These are phyloP conservation scores for Acanthornis magna DNA, from an alignment of 2,797 vertebrate genomes.

Conservation along the genomic window DNA sequence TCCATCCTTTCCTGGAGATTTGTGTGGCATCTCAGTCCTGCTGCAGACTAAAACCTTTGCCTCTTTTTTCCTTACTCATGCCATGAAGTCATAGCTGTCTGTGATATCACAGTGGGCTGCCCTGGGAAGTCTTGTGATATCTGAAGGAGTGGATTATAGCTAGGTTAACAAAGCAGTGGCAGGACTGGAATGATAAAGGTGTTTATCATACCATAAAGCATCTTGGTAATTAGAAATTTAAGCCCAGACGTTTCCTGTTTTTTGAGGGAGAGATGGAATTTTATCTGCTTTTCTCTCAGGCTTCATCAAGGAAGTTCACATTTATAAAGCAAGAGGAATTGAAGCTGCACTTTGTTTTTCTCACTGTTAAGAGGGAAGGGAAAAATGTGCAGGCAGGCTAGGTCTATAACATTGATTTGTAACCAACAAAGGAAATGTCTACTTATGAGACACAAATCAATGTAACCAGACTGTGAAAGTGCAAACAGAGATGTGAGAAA, in stretches of 20 bases:
- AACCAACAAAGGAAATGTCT: conserved; percentile 79
- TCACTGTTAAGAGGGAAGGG: conserved; percentile 42
- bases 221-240: conserved; percentile 48
- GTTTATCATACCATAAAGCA: conserved; percentile 53
- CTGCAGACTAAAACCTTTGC: conserved; percentile 41
- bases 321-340: conserved; percentile 61
- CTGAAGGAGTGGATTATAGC: conserved; percentile 49
- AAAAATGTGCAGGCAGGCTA: conserved; percentile 61
- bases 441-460: conserved; percentile 82
- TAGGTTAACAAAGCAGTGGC: conserved; percentile 51
- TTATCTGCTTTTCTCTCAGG: conserved; percentile 40
- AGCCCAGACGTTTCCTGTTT: conserved; percentile 23
- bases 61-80: conserved; percentile 58
- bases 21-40: conserved; percentile 44
- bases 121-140: conserved; percentile 35
- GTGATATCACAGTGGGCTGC: conserved; percentile 61
- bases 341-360: conserved; percentile 67
- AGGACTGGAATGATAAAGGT: conserved; percentile 27
- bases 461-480: conserved; percentile 77
- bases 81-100: conserved; percentile 67
- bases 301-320: conserved; percentile 66
- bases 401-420: conserved; percentile 80
- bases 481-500: conserved; percentile 82
- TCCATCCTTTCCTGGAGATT: conserved; percentile 17
- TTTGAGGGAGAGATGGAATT: conserved; percentile 39